phyloP scores from a whole-genome alignment of 92 coral and sea anemone genomes.

The Actinostola sp. region DNA sequence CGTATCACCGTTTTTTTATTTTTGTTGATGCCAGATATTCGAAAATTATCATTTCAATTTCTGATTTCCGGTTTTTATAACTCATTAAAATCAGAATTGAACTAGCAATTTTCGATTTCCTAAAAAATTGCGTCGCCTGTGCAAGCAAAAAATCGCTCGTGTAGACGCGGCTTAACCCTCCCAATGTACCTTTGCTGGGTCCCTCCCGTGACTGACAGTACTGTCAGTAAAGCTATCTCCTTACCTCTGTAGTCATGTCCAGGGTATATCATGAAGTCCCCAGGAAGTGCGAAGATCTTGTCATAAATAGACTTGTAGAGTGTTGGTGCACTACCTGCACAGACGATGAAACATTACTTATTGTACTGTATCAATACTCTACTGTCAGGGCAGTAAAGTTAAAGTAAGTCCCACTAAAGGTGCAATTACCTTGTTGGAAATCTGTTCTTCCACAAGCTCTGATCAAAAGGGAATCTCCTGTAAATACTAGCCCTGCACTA shows the following conservation, averaged over 20 bases:
- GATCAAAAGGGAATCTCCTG: slow-evolving; percentile 82
- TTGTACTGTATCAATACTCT: neutral
- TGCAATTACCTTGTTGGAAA: slow-evolving; percentile 78
- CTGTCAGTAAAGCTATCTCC: neutral
- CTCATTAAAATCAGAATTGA: too few relatives aligned
- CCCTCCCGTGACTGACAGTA: neutral
- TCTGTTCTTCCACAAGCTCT: slow-evolving; percentile 92
- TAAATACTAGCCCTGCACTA: slow-evolving; percentile 57
- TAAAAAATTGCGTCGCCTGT: too few relatives aligned
- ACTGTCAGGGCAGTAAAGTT: too few relatives aligned
- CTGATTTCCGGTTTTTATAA: too few relatives aligned
- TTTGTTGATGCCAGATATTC: too few relatives aligned
- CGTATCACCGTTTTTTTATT: too few relatives aligned
- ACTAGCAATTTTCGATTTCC: too few relatives aligned
- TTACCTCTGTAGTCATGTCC: slow-evolving; percentile 88
- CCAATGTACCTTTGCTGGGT: too few relatives aligned
- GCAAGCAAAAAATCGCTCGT: too few relatives aligned
- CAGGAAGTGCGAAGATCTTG: slow-evolving; percentile 71
- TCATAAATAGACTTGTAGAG: slow-evolving; percentile 67
- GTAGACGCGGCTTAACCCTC: too few relatives aligned
- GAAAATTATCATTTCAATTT: too few relatives aligned
- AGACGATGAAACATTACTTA: neutral
- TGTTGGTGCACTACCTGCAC: slow-evolving; percentile 58
- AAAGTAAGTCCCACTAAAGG: too few relatives aligned
- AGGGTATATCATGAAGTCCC: slow-evolving; percentile 72